Base-by-base conservation (phyloP, 2,888 invertebrate genomes). In the Cabera pusaria region DNA sequence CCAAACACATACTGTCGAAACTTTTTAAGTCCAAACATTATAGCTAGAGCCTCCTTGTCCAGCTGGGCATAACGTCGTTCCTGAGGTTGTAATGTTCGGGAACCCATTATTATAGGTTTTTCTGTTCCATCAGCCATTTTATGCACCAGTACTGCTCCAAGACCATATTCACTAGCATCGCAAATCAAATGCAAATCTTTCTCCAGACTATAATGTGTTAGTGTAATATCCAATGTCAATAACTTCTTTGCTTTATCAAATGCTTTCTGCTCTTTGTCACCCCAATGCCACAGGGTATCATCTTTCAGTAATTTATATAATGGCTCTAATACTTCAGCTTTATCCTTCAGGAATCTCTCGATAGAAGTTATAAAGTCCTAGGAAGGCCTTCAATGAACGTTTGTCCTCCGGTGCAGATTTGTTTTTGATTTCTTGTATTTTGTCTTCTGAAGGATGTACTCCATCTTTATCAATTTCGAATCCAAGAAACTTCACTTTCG, bases 11-110 rank as follows among this genome's bases (percentile, higher is more conserved):
- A 6, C 5, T 17, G 23, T 7, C 10, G 17, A 24, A 6, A 18
- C 6, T 32, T 24, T 18, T 25, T 25, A 17, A 56, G 4, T 0
- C 52, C 55, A 37, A 51, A 55, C 26, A 52, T 40, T 4, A 54
- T 52, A 1, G 52, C 51, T 1, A 36, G 5, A 6, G 54, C 52
- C n/a, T 53, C 56, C 19, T 52, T 56, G 23, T 59, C 49, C n/a
- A 56, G 21, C 6, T 31, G 29, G 1, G 16, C 29, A 31, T 31
- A 31, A 2, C 7, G 1, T 1, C 21, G 5, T 6, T 31, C 29
- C 14, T 21, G n/a, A 7, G 6, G 5, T 6, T 17, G 9, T 6
- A 24, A 4, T 6, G 38, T 25, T 9, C 55, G 29, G 4, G 52
- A 56, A 3, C 25, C 38, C 49, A 55, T 47, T 5, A 38, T 34